Base-by-base conservation (phyloP, 2,888 invertebrate genomes). In the Capitulum mitella region DNA sequence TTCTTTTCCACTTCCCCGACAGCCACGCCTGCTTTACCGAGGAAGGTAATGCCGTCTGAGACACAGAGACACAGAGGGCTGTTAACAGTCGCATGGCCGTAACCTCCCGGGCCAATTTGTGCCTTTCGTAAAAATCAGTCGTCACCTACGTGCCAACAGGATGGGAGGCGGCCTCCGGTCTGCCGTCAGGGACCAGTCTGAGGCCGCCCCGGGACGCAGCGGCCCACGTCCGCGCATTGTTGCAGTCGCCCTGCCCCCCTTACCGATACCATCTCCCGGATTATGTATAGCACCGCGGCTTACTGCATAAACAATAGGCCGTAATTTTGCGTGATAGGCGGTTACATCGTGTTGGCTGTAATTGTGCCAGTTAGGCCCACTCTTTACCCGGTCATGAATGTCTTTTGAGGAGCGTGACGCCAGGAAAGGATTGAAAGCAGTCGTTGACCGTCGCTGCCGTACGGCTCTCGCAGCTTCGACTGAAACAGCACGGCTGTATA, bases 251-350 rank as follows among this genome's bases (percentile, higher is more conserved):
- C 58, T 14, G 14, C 34, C 34, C 32, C 10, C 64, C 1, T 14
- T 5, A 43, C 26, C 8, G 58, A 61, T 61, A 61, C 58, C 58
- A 61, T 61, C 58, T 22, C 6, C 14, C 1, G 12, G 1, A 34
- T 32, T 64, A 64, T 64, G 64, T 19, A 64, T 34, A 19, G 19
- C 64, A 16, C 64, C 34, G 64, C 22, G 34, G 12, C 64, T 1
- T 29, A 19, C 64, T 64, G 64, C 64, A 64, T 64, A 64, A 64
- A 64, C 64, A 64, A 64, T 64, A 16, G 64, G 64, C 19, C 64
- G 64, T 64, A 64, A 64, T 64, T 64, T 34, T 14, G 64, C 34
- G 64, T 34, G 64, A 64, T 64, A 64, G 34, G 29, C 34, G 19
- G 19, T 34, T 34, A 34, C 64, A 64, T 16, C 64, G 19, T 34